Conservation (phyloP, 2,888 invertebrate genomes). For the Cremastinae sp. region DNA sequence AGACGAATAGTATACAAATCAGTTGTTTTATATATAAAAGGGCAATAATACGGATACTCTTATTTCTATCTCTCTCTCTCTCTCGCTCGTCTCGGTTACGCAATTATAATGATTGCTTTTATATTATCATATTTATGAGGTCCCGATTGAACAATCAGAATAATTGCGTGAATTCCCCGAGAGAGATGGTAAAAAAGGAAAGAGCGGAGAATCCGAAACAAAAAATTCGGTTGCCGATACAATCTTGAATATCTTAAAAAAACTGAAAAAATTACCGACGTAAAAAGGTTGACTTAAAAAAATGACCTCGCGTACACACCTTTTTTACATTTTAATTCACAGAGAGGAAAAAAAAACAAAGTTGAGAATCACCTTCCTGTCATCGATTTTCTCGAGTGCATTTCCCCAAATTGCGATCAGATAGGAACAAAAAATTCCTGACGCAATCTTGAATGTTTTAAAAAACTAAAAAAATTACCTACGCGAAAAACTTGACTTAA, state of each 20-base stretch:
- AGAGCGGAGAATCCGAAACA: neutral
- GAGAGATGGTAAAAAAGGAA: neutral
- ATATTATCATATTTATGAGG: conserved; percentile 44
- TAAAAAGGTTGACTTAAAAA: too few species aligned
- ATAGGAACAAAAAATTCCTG: too few species aligned
- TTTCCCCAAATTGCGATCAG: too few species aligned
- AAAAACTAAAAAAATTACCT: too few species aligned
- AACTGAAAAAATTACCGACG: neutral
- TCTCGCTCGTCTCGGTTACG: conserved; percentile 15
- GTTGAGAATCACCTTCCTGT: too few species aligned
- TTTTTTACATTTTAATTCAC: neutral
- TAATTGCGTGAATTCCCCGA: conserved; percentile 31
- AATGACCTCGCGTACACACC: neutral
- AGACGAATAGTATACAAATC: neutral
- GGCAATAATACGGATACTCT: neutral
- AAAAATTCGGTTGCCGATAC: neutral
- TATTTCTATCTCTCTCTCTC: neutral
- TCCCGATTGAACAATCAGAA: conserved; percentile 38
- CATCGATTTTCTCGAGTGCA: too few species aligned
- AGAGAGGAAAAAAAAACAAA: neutral
- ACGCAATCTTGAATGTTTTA: too few species aligned
- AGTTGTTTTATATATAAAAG: conserved; percentile 5
- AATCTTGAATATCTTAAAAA: neutral
- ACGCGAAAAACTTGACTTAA: too few species aligned
- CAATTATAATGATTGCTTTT: conserved; percentile 35